phyloP scores from a whole-genome alignment of 2,113 vertebrate genomes.

The Antigone vipio region DNA sequence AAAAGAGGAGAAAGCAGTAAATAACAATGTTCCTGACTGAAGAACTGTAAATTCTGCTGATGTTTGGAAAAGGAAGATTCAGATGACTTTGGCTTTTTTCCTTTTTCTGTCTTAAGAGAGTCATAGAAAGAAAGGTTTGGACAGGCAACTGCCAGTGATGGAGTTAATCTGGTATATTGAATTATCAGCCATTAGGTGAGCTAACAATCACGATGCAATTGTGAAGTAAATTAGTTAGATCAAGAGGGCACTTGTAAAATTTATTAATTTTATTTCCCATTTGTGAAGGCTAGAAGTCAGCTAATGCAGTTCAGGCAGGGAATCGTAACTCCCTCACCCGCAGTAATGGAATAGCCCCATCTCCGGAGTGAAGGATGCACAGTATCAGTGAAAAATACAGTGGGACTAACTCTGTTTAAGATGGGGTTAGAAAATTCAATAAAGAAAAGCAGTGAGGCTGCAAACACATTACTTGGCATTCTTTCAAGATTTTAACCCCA shows the following conservation, averaged over 20 bases:
- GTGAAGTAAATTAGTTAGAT: slow-evolving; percentile 15
- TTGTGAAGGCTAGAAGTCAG: not conserved
- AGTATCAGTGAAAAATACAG: not conserved
- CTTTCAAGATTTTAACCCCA: not conserved
- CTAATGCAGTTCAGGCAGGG: not conserved
- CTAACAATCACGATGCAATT: not conserved
- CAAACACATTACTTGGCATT: not conserved
- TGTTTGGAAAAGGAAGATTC: not conserved
- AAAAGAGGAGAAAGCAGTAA: not conserved
- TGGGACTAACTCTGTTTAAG: not conserved
- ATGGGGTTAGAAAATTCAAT: not conserved
- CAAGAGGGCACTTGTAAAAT: slow-evolving; percentile 13
- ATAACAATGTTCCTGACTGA: not conserved
- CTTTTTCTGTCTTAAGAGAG: not conserved
- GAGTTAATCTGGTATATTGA: not conserved
- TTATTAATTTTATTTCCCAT: slow-evolving; percentile 27
- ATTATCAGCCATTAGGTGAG: not conserved
- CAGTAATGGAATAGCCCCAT: not conserved
- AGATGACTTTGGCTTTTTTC: not conserved
- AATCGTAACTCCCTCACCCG: not conserved
- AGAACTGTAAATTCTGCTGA: not conserved
- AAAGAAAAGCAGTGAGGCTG: not conserved
- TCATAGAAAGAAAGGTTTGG: not conserved
- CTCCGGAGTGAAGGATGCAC: not conserved
- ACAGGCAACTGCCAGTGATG: not conserved